Evolutionary conservation across 2,113 vertebrate species (phyloP), one percentile per base, ranked within the genome.

Genomic region (Gopherus flavomarginatus): DNA sequence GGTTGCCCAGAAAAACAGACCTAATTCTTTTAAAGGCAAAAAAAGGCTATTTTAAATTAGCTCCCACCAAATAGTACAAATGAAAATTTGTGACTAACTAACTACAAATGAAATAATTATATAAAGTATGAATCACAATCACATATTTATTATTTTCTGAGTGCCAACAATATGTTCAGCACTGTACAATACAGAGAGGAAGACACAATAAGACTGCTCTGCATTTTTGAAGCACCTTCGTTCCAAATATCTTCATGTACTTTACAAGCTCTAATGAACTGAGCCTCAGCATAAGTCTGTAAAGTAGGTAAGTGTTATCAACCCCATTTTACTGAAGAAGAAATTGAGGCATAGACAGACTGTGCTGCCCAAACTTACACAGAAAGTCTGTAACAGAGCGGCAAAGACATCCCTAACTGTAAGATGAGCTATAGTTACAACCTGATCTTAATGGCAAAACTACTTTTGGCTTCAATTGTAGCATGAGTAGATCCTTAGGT

Each of bases 141-240:
- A 65, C 62, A 65, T 62, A 62, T 65, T 65, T 35, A 57, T 57
- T 57, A 57, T 35, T 65, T 65, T 65, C 31, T 65, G 62, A 2
- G 4, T 2, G 82, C 83, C 19, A 42, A 22, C 19, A 49, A 85
- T 21, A 12, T 0, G 5, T 52, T 52, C 27, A 11, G 44, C 72
- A 8, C 5, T 85, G 38, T 9, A 0, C 78, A 4, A 1, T 3
- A 29, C 35, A 80, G 11, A 3, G 0, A n/a, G 78, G 24, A 65
- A 90, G 92, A n/a, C 0, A 1, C 47, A 1, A 0, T 0, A 21
- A 6, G 0, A 29, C 14, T 24, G 1, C 22, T 8, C 0, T 31
- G 62, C 42, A 14, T 0, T 2, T 10, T 6, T 62, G 57, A 42
- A 83, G 86, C 85, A 86, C 38, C 65, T 81, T 35, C 78, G 0